Base-by-base conservation (phyloP, 2,113 vertebrate species). In the Zosterops borbonicus region DNA sequence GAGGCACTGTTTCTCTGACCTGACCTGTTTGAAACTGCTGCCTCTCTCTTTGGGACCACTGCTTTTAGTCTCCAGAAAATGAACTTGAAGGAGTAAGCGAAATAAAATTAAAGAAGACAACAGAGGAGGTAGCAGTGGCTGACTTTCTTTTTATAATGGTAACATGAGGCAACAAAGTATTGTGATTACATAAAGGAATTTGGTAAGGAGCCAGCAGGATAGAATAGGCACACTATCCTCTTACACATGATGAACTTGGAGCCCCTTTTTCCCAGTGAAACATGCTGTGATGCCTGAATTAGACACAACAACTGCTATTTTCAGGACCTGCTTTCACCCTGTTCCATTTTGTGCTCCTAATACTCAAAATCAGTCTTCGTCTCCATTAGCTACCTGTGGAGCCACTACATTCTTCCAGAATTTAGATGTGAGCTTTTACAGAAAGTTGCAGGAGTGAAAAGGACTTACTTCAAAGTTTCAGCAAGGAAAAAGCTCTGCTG, bases 401-500 rank as follows among this genome's bases (percentile, higher is more conserved):
- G 58, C 14, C 33, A 79, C 24, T 3, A 2, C 20, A 47, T 68
- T 95, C 24, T 58, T 83, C 18, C 64, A 86, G 31, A 70, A 47
- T 44, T 33, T 23, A 39, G 62, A 87, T 41, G 25, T 8, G 44
- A 71, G 25, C n/a, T 95, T 87, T 88, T 63, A 75, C 14, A 65
- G 47, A 29, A 60, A 81, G 24, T 81, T n/a, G 24, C 20, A 71
- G 39, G 33, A 86, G 6, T 37, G 24, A 90, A 87, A 62, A 88
- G 9, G 49, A 92, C 99, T 98, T 98, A 99, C 99, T 99, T 99
- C 84, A 99, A 98, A 23, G 99, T 99, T 97, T 99, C 99, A 35
- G 99, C 99, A 85, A 99, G 98, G 97, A 99, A 99, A 98, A 99
- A 99, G 96, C 99, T 99, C 97, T 99, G 99, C 97, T 99, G 99